Evolutionary conservation across 1,140 invertebrate genomes (phyloP).

Genomic region (Cydia fagiglandana): DNA sequence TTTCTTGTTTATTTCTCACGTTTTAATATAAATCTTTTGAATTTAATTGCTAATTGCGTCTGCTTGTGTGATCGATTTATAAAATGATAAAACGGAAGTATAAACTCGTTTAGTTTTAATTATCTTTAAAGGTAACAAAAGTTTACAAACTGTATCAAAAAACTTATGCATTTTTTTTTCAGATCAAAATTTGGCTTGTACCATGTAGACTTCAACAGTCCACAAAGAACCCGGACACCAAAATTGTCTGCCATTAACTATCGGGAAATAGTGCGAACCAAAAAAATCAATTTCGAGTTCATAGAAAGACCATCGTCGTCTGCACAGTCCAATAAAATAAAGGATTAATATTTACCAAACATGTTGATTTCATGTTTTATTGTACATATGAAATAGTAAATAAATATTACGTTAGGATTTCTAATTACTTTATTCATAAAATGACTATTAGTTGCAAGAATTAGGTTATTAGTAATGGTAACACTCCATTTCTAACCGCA

Average conservation of each 20-base stretch:
- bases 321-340: background rate
- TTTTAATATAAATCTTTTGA: no score
- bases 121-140: background rate
- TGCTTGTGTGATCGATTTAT: background rate
- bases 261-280: constrained; percentile 53
- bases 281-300: constrained; percentile 53
- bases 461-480: no score
- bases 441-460: no score
- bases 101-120: background rate
- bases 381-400: background rate
- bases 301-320: constrained; percentile 44
- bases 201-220: constrained; percentile 85
- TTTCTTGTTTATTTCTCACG: no score
- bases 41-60: no score
- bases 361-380: background rate
- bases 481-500: no score
- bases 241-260: constrained; percentile 83
- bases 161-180: constrained; percentile 44
- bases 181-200: constrained; percentile 87
- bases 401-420: background rate
- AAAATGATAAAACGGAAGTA: background rate
- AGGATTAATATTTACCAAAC: background rate
- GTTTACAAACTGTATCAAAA: no score
- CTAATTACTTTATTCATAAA: background rate
- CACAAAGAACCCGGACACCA: constrained; percentile 82